These are phyloP conservation scores for Daboia siamensis DNA, from an alignment of 2,113 vertebrate species.

Conservation along the genomic window DNA sequence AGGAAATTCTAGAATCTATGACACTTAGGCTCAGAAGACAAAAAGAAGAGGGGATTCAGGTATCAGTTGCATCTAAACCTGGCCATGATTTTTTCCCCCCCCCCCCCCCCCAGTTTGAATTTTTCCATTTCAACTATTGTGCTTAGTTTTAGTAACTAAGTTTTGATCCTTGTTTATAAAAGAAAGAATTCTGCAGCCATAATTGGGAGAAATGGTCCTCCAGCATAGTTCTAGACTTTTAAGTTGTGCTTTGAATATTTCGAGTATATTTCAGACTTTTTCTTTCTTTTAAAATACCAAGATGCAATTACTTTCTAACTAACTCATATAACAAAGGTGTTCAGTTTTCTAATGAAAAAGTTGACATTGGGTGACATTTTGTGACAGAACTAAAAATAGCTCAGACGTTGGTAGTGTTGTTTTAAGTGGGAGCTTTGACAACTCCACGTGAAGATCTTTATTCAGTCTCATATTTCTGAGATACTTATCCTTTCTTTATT, in stretches of 20 bases:
- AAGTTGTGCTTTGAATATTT: not conserved
- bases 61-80: slow-evolving; percentile 45
- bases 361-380: not conserved
- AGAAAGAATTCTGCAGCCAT: not conserved
- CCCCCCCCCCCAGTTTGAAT: not conserved
- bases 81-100: not conserved
- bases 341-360: not conserved
- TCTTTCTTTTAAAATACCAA: not conserved
- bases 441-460: not conserved
- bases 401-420: not conserved
- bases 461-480: not conserved
- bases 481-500: not conserved
- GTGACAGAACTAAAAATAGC: not conserved
- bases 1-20: slow-evolving; percentile 83
- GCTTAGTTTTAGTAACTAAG: not conserved
- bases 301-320: not conserved
- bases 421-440: not conserved
- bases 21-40: slow-evolving; percentile 72
- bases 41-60: slow-evolving; percentile 79
- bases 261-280: not conserved
- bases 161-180: not conserved
- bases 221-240: not conserved
- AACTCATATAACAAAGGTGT: not conserved
- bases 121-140: not conserved
- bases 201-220: not conserved